These are phyloP conservation scores for Lasius platythorax DNA, from an alignment of 2,888 invertebrate genomes.

Conservation along the genomic window DNA sequence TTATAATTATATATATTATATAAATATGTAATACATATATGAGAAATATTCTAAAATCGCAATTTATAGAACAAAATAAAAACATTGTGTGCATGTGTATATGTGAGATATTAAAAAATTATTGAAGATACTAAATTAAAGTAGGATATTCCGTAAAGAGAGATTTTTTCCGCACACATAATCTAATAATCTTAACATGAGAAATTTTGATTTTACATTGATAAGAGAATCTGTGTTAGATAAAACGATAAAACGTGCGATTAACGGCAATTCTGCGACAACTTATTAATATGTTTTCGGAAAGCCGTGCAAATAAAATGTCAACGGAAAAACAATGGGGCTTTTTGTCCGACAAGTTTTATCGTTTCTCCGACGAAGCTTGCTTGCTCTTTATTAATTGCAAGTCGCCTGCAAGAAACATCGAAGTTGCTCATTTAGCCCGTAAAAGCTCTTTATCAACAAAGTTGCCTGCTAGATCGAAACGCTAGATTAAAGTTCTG, in stretches of 20 bases:
- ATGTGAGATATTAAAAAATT: too few relatives aligned
- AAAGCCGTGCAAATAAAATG: conserved; percentile 37
- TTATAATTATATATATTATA: too few relatives aligned
- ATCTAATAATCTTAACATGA: not conserved
- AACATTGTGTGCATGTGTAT: too few relatives aligned
- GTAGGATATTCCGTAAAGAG: not conserved
- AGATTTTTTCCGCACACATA: not conserved
- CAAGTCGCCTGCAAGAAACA: conserved; percentile 45
- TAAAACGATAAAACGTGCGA: not conserved
- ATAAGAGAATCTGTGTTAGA: not conserved
- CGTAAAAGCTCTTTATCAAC: conserved; percentile 53
- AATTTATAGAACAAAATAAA: too few relatives aligned
- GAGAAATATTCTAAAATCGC: too few relatives aligned
- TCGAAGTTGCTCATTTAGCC: conserved; percentile 47
- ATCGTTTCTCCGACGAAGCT: conserved; percentile 27
- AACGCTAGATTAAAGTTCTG: conserved; percentile 36
- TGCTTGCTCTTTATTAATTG: conserved; percentile 49
- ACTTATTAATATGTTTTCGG: not conserved
- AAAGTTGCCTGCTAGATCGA: conserved; percentile 42
- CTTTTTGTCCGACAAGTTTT: conserved; percentile 53
- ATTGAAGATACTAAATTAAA: not conserved
- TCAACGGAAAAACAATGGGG: conserved; percentile 31
- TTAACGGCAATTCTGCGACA: not conserved
- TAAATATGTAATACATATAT: too few relatives aligned
- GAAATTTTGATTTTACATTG: not conserved